A percentile compares a stretch with the other conserved stretches of the same genome.
Evolutionary conservation across 1,140 invertebrate genomes (phyloP).

Genomic region (Saxidomus purpurata): DNA sequence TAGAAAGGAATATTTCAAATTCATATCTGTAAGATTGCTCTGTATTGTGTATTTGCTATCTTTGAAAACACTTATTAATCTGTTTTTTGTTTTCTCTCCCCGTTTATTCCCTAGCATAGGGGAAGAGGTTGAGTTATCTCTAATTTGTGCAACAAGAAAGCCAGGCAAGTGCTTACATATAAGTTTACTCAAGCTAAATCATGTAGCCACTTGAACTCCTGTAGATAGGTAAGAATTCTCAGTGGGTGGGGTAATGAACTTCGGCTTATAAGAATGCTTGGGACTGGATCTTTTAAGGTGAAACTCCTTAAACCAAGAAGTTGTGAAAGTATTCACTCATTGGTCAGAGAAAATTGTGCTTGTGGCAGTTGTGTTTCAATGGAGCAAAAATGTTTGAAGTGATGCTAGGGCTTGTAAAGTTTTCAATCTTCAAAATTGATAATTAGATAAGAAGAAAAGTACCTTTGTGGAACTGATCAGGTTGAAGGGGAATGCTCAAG

Average conservation of each 20-base stretch:
- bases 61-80: constrained; percentile 57
- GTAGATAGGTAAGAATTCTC: constrained; percentile 11
- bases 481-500: too few species aligned
- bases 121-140: constrained; percentile 66
- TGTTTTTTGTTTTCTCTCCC: constrained; percentile 67
- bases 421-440: too few species aligned
- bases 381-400: not conserved
- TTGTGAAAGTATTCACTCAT: too few species aligned
- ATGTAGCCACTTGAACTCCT: not conserved
- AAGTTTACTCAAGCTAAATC: constrained; percentile 26
- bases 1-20: not conserved
- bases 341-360: too few species aligned
- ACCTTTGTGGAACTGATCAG: too few species aligned
- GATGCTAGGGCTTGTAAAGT: too few species aligned
- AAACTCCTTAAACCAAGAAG: not conserved
- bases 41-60: constrained; percentile 43
- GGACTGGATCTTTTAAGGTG: not conserved
- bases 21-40: not conserved
- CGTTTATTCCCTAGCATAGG: constrained; percentile 69
- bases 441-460: too few species aligned
- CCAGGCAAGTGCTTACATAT: constrained; percentile 67
- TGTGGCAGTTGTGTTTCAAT: not conserved
- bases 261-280: not conserved
- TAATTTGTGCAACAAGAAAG: constrained; percentile 56
- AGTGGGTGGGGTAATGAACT: not conserved